Base-by-base conservation (phyloP, 2,888 invertebrate species). In the Neuroscelio doddi region DNA sequence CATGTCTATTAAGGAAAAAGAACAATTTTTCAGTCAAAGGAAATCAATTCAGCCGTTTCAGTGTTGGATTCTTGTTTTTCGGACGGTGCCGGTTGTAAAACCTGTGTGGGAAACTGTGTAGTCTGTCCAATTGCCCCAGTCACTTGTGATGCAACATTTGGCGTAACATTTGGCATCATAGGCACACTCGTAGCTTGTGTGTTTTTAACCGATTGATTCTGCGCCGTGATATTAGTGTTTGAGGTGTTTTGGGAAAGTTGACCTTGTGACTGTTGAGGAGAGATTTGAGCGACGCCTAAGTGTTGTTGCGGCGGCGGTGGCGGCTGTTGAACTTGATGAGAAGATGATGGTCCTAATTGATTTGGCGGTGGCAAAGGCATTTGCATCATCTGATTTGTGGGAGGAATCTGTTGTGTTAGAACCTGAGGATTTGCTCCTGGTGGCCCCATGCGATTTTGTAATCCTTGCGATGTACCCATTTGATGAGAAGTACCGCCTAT, bases 11-110 rank as follows among this genome's bases (percentile, higher is more conserved):
- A 26, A 34, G 41, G 17, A 38, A n/a, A 30, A 36, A 52, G 39
- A 56, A 36, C 44, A 17, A 8, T 9, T 27, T 9, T 59, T 78
- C 66, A 94, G 86, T 94, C 94, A 74, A 94, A 94, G 80, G 91
- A 91, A 70, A 94, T 94, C 29, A 94, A 86, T 85, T 94, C 94
- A 10, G 92, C 93, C 1, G 93, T 93, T 74, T 88, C 87, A 0
- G 88, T 86, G 68, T 87, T 87, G 14, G 80, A 69, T 39, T 87
- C 85, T 14, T 77, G 79, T 45, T 74, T 78, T 12, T 72, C 45
- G 32, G 66, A 72, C 12, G 47, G 51, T 24, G 61, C 47, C 34
- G 77, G 78, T 4, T 52, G 61, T 14, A 65, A 15, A 0, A 52
- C 36, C 26, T 59, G 38, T 34, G 58, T 51, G 3, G 46, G 42